Percentiles rank a stretch among this genome's conserved stretches.
These are phyloP conservation scores for Monodelphis domestica DNA, from an alignment of 2,797 vertebrate species.

Conservation along the genomic window DNA sequence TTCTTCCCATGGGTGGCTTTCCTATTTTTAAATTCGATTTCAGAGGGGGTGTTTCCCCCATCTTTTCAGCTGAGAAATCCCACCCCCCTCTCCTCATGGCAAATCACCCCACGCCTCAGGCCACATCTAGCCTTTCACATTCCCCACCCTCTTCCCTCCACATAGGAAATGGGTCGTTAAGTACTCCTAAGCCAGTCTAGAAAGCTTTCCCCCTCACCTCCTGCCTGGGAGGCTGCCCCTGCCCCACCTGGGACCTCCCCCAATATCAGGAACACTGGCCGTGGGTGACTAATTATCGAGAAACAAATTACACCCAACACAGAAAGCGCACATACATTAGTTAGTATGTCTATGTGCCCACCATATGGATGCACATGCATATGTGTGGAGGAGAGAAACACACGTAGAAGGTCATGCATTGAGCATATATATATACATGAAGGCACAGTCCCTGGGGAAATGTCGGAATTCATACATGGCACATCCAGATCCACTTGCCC, in stretches of 20 bases:
- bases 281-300: neutral
- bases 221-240: conserved; percentile 50
- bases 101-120: neutral
- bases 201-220: conserved; percentile 21
- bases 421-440: conserved; percentile 1
- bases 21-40: neutral
- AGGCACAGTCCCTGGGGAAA: neutral
- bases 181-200: neutral
- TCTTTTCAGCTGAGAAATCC: neutral
- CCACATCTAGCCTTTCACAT: neutral
- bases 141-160: neutral
- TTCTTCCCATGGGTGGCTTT: neutral
- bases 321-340: conserved; percentile 66
- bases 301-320: conserved; percentile 48
- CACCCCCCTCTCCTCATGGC: neutral
- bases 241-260: conserved; percentile 1
- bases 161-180: neutral
- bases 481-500: neutral
- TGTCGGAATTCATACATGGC: neutral
- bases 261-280: conserved; percentile 4
- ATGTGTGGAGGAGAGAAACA: neutral
- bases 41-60: neutral
- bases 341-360: conserved; percentile 58
- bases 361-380: neutral
- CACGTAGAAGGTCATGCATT: neutral